A percentile compares a stretch with the other conserved stretches of the same genome.
These are phyloP conservation scores for Megaustenia siamemsis DNA, from an alignment of 2,888 invertebrate genomes.

Conservation along the genomic window DNA sequence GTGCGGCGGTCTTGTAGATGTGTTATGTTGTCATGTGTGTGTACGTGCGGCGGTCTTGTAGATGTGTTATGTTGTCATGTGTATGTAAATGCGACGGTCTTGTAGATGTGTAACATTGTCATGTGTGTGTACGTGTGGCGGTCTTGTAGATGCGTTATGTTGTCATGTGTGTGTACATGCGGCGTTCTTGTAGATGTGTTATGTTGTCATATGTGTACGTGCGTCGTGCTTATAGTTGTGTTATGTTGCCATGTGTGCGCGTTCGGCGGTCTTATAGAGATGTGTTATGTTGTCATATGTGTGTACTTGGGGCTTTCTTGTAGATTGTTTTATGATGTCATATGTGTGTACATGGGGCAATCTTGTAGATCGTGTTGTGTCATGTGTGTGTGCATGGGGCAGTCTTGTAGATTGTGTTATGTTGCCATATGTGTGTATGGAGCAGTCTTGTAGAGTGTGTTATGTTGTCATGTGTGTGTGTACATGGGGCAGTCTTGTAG, in stretches of 20 bases:
- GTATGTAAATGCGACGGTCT: background rate
- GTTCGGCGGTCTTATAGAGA: background rate
- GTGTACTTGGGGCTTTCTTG: too few species aligned
- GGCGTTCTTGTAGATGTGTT: background rate
- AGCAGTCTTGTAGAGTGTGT: too few species aligned
- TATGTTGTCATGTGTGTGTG: too few species aligned
- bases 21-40: constrained; percentile 21
- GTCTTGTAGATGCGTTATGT: background rate
- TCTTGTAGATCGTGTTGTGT: constrained; percentile 28
- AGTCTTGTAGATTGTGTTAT: too few species aligned
- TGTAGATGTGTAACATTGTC: constrained; percentile 22
- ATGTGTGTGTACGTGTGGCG: constrained; percentile 27
- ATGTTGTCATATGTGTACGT: constrained; percentile 16
- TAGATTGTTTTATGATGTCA: too few species aligned
- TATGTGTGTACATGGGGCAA: too few species aligned
- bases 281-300: too few species aligned
- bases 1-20: background rate
- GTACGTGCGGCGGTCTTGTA: background rate
- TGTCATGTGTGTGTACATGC: background rate
- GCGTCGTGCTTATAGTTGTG: background rate
- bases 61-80: background rate
- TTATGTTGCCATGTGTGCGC: constrained; percentile 34
- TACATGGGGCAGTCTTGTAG: too few species aligned
- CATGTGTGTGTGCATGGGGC: constrained; percentile 2
- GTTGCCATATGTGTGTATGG: too few species aligned